Evolutionary conservation across 2,113 vertebrate genomes (phyloP), one percentile per base, ranked within the genome.

Genomic region (Rhipidura dahli): DNA sequence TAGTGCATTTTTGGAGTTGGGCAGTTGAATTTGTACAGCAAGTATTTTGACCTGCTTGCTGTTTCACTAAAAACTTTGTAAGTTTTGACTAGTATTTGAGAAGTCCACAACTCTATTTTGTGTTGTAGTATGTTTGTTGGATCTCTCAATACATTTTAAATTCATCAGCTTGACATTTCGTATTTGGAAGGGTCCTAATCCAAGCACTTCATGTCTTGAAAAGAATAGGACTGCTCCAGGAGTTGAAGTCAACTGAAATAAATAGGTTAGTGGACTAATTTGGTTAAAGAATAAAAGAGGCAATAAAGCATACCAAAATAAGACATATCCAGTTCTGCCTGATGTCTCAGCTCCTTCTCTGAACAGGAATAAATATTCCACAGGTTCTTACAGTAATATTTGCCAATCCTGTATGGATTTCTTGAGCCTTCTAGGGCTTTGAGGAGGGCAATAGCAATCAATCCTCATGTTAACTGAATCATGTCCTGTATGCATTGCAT

Each of bases 401-500:
- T 91, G 44, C 75, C 70, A 89, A 37, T 86, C 28, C 28, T 54
- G 13, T 86, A 73, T 82, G 44, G 70, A 73, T 85, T 91, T 93
- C 21, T 73, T 40, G 39, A 73, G 35, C 60, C 22, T 93, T 89
- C 54, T n/a, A 64, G 49, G 54, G 21, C 44, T 54, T 13, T 49
- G 54, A 68, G 54, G 49, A 68, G 54, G 16, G 44, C 78, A 78
- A 60, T 35, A 31, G 31, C 54, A 69, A 64, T 91, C 65, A 44
- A 12, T 78, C 8, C 22, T 82, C 14, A 18, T 13, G 24, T 59
- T 68, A 82, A 73, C 60, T 69, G 54, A 73, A 54, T 72, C 24
- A 17, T 2, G 4, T 56, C 65, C 37, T 57, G 10, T 57, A 49
- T 31, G n/a, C 68, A 63, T 42, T 88, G 23, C 15, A 5, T 80